phyloP scores from a whole-genome alignment of 2,113 vertebrate genomes.

The Sprattus sprattus region DNA sequence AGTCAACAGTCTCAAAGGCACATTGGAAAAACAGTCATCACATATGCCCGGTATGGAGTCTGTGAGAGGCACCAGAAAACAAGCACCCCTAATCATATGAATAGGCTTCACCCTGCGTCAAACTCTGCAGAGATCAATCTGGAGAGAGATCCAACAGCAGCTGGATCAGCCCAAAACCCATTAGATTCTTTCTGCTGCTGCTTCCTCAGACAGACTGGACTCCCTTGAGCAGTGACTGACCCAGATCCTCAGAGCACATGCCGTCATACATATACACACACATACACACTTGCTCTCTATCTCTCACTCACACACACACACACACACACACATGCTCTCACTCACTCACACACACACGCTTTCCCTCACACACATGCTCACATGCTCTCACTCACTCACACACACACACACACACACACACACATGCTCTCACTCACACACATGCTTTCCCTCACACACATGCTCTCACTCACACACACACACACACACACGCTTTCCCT shows the following conservation, averaged over 20 bases:
- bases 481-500: neutral
- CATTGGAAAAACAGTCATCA: too few relatives aligned
- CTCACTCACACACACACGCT: neutral
- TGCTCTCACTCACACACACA: neutral
- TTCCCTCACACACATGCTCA: neutral
- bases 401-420: neutral
- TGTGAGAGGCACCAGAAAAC: too few relatives aligned
- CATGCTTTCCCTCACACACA: neutral
- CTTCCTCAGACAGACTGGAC: neutral
- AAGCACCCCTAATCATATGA: neutral
- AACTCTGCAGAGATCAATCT: neutral
- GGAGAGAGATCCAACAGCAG: neutral
- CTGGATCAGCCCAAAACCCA: neutral
- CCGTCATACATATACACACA: conserved; percentile 1
- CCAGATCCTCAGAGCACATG: conserved; percentile 4
- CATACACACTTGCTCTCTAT: too few relatives aligned
- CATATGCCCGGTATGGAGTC: too few relatives aligned
- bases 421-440: neutral
- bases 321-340: neutral
- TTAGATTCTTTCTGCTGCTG: neutral
- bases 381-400: neutral
- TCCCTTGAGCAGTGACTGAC: conserved; percentile 12
- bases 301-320: neutral
- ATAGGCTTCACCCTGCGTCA: neutral
- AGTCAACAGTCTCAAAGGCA: too few relatives aligned